Conservation (phyloP, 2,113 vertebrate genomes). For the Ceuthmochares aereus region DNA sequence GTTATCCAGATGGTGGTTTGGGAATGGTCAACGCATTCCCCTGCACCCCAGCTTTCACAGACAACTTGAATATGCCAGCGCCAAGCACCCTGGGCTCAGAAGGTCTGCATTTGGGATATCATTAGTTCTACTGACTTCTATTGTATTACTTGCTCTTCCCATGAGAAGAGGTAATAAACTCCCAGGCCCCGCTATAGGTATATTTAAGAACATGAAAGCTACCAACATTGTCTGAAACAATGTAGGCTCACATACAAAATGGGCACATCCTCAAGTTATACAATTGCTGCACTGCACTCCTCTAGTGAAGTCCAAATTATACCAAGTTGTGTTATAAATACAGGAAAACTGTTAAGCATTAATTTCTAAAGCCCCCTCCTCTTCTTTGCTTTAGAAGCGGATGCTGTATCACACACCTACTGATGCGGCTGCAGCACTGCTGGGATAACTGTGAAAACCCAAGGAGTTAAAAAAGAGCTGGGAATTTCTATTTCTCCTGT, state of each 20-base stretch:
- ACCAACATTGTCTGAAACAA: background rate
- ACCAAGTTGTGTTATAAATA: background rate
- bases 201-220: background rate
- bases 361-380: background rate
- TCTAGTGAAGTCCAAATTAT: background rate
- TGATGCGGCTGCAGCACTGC: background rate
- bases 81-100: background rate
- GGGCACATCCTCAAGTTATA: background rate
- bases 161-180: background rate
- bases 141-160: background rate
- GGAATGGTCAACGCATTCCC: rapidly evolving
- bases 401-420: background rate
- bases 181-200: background rate
- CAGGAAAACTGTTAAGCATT: background rate
- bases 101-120: background rate
- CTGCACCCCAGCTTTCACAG: background rate
- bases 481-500: background rate
- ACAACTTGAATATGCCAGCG: background rate
- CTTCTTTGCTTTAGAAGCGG: background rate
- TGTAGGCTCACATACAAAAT: background rate
- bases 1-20: background rate
- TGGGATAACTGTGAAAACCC: background rate
- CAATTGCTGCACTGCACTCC: background rate
- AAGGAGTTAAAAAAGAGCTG: background rate
- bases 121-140: background rate